Evolutionary conservation across 2,888 invertebrate genomes (phyloP).

Genomic region (Dioctria rufipes): DNA sequence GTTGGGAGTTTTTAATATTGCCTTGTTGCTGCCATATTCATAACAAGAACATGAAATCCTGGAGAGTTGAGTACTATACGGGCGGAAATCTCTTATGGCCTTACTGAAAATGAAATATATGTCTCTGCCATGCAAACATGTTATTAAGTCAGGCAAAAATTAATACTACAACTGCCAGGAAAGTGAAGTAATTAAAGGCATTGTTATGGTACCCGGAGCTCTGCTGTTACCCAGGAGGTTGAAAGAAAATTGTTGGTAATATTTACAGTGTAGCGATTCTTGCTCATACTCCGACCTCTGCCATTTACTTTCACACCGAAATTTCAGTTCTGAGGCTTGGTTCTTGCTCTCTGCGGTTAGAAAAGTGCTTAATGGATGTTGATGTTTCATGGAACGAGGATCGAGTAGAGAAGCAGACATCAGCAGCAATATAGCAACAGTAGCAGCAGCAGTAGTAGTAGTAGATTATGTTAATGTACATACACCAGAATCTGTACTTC

Average conservation of each 20-base stretch:
- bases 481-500: constrained; percentile 7
- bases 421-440: no score
- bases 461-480: constrained; percentile 45
- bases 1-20: constrained; percentile 42
- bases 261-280: constrained; percentile 3
- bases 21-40: background rate
- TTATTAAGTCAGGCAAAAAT: constrained; percentile 58
- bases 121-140: constrained; percentile 56
- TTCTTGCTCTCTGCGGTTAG: constrained; percentile 17
- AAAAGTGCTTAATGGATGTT: constrained; percentile 53
- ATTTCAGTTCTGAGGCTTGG: background rate
- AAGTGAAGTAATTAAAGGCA: constrained; percentile 57
- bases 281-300: background rate
- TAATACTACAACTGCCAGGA: constrained; percentile 58
- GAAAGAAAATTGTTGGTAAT: background rate
- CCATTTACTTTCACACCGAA: constrained; percentile 22
- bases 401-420: background rate
- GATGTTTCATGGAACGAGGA: constrained; percentile 47
- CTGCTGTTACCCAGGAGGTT: constrained; percentile 9
- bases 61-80: background rate
- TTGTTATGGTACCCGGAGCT: constrained; percentile 51
- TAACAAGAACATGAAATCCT: constrained; percentile 24
- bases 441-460: constrained; percentile 10
- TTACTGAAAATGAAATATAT: constrained; percentile 54
- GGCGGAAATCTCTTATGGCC: constrained; percentile 47